Evolutionary conservation across 2,797 vertebrate genomes (phyloP).

Genomic region (Pampus argenteus): DNA sequence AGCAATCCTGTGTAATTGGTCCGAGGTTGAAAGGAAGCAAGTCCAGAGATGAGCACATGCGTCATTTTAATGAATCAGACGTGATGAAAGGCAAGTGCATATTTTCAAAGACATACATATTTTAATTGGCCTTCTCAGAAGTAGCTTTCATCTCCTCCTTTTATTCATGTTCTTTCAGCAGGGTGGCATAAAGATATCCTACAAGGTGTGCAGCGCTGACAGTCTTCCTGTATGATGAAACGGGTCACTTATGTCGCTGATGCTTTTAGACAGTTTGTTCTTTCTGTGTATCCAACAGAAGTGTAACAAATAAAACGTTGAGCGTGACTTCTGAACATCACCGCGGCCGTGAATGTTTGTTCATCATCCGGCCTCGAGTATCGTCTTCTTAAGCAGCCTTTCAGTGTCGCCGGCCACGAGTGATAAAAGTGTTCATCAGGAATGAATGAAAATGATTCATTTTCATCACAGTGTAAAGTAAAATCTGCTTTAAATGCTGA

Average conservation of each 20-base stretch:
- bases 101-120: slow-evolving; percentile 77
- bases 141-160: slow-evolving; percentile 62
- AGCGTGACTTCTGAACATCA: slow-evolving; percentile 1
- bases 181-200: slow-evolving; percentile 10
- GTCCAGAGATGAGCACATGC: slow-evolving; percentile 70
- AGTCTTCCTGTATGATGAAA: slow-evolving; percentile 1
- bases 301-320: not conserved
- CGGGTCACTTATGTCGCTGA: not conserved
- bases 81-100: slow-evolving; percentile 71
- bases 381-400: slow-evolving; percentile 35
- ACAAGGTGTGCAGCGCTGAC: slow-evolving; percentile 44
- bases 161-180: slow-evolving; percentile 52
- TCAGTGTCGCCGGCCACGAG: slow-evolving; percentile 28
- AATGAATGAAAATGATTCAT: slow-evolving; percentile 58
- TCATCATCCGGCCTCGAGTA: slow-evolving; percentile 42
- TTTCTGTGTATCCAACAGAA: not conserved
- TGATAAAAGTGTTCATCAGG: slow-evolving; percentile 53
- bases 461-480: too few species aligned
- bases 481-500: slow-evolving; percentile 52
- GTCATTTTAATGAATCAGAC: slow-evolving; percentile 77
- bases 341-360: too few species aligned
- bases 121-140: slow-evolving; percentile 78
- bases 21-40: slow-evolving; percentile 71
- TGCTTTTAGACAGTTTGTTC: not conserved
- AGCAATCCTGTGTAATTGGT: slow-evolving; percentile 73